Percentiles rank a stretch among this genome's conserved stretches.
These are phyloP conservation scores for Otis tarda DNA, from an alignment of 2,113 vertebrate species.

Conservation along the genomic window DNA sequence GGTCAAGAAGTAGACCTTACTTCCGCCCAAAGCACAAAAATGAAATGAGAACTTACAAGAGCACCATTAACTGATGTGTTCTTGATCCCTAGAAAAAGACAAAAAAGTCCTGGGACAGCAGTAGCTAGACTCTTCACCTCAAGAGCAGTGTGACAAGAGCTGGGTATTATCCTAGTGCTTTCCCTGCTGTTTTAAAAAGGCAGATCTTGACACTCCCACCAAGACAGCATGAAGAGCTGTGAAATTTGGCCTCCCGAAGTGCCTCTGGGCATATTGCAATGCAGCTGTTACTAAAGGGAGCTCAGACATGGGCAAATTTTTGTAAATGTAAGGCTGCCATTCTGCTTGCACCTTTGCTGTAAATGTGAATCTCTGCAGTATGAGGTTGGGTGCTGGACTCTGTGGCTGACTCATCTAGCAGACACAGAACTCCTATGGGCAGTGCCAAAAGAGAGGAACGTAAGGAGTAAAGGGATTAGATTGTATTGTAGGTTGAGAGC, in stretches of 20 bases:
- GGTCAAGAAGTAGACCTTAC: background rate
- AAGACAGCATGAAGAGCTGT: background rate
- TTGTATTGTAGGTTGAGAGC: background rate
- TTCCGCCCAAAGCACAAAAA: background rate
- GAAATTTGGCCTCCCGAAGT: background rate
- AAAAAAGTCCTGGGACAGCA: background rate
- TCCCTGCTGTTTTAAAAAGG: background rate
- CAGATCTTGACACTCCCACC: background rate
- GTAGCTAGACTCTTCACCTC: background rate
- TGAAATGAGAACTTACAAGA: background rate
- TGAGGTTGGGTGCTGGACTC: background rate
- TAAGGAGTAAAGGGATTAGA: constrained; percentile 1
- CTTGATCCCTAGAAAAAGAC: background rate
- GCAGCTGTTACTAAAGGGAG: background rate
- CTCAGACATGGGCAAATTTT: background rate
- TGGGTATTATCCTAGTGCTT: background rate
- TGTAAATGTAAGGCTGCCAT: background rate
- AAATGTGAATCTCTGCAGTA: background rate
- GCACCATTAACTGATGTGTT: background rate
- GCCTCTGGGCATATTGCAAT: background rate
- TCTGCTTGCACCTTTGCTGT: background rate
- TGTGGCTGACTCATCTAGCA: background rate
- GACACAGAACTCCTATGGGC: background rate
- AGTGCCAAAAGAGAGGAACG: background rate
- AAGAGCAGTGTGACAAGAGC: background rate